A percentile compares a stretch with the other conserved stretches of the same genome.
phyloP scores from a whole-genome alignment of 2,113 vertebrate genomes.

The Speoplatyrhinus poulsoni region DNA sequence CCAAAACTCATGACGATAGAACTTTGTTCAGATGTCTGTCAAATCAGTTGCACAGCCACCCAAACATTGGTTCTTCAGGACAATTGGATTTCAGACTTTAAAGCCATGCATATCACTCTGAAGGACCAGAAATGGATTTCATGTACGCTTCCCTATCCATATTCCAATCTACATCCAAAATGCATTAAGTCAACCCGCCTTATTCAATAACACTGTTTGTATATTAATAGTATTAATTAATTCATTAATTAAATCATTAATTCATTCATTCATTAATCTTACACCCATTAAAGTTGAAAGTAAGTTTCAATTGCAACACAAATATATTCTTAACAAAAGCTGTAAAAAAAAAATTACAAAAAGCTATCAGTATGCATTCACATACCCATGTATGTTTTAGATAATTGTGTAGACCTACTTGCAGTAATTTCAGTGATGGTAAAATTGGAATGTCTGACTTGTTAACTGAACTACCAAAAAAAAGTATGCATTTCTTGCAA shows the following conservation, averaged over 20 bases:
- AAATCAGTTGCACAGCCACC: slow-evolving; percentile 39
- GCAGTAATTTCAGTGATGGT: slow-evolving; percentile 27
- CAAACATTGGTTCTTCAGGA: slow-evolving; percentile 61
- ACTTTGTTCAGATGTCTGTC: slow-evolving; percentile 43
- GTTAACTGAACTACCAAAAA: background rate
- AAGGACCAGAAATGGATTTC: slow-evolving; percentile 66
- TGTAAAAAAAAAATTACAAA: background rate
- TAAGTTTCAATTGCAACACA: slow-evolving; percentile 51
- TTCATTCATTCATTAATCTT: slow-evolving; percentile 19
- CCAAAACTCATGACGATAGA: slow-evolving; percentile 2
- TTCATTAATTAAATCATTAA: too few species aligned
- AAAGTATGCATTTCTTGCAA: slow-evolving; percentile 2
- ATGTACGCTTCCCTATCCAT: slow-evolving; percentile 37
- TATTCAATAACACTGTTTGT: slow-evolving; percentile 47
- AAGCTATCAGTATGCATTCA: slow-evolving; percentile 5
- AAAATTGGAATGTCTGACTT: slow-evolving; percentile 18
- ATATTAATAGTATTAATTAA: slow-evolving; percentile 65
- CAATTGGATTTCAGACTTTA: slow-evolving; percentile 77
- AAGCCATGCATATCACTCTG: slow-evolving; percentile 77
- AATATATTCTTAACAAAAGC: slow-evolving; percentile 35
- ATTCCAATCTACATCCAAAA: slow-evolving; percentile 61
- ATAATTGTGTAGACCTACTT: slow-evolving; percentile 36
- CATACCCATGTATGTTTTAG: slow-evolving; percentile 63
- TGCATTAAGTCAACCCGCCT: slow-evolving; percentile 15
- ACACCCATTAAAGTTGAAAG: slow-evolving; percentile 66